Conservation (phyloP, 2,113 vertebrate genomes). For the Ceyx melanurus region DNA sequence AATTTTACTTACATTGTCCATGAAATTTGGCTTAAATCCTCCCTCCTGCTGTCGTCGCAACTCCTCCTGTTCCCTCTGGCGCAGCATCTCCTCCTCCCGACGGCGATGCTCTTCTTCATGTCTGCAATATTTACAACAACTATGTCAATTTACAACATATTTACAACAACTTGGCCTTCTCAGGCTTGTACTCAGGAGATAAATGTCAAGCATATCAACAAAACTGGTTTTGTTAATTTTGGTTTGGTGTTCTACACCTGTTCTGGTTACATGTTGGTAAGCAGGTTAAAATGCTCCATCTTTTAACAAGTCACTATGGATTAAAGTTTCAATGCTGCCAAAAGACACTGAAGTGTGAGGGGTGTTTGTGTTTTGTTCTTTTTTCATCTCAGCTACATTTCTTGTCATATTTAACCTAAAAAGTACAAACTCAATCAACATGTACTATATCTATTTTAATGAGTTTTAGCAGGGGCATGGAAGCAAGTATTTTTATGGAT, state of each 20-base stretch:
- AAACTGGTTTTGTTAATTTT: not conserved
- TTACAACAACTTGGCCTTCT: not conserved
- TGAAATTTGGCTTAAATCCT: constrained; percentile 90
- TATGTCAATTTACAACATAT: not conserved
- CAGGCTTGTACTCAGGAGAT: not conserved
- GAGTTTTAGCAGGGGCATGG: not conserved
- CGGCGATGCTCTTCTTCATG: constrained; percentile 95
- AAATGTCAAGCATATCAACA: not conserved
- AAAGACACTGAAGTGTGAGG: not conserved
- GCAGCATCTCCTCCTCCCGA: constrained; percentile 92
- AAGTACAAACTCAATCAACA: not conserved
- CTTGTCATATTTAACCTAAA: not conserved
- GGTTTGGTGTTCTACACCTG: not conserved
- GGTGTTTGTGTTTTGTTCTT: not conserved
- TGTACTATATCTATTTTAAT: not conserved
- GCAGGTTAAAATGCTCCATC: not conserved
- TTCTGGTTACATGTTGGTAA: not conserved
- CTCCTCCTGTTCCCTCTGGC: constrained; percentile 94
- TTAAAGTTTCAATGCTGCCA: not conserved
- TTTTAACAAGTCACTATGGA: not conserved
- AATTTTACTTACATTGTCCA: constrained; percentile 89
- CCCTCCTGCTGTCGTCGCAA: constrained; percentile 86
- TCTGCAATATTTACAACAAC: constrained; percentile 11
- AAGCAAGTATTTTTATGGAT: not conserved
- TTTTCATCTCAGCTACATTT: not conserved